Conservation (phyloP, 2,797 vertebrate species). For the Apogon talboti region DNA sequence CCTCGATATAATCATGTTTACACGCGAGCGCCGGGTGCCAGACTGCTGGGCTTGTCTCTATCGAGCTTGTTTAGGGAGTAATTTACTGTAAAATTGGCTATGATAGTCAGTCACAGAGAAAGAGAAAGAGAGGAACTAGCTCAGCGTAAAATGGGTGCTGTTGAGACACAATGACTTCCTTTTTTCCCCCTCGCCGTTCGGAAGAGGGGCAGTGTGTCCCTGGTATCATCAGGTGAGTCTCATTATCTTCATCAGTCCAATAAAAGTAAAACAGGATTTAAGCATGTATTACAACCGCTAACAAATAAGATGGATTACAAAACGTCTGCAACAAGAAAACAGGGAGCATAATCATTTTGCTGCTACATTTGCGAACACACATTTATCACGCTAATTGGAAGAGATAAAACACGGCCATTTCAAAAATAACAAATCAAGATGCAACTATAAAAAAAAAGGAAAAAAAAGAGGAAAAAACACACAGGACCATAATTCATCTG, state of each 20-base stretch:
- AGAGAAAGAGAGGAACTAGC: slow-evolving; percentile 44
- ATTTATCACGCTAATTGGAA: slow-evolving; percentile 58
- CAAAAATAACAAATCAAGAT: slow-evolving; percentile 45
- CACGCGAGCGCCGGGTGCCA: slow-evolving; percentile 72
- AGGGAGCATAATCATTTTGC: slow-evolving; percentile 46
- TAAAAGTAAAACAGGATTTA: slow-evolving; percentile 29
- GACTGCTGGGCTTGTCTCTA: slow-evolving; percentile 74
- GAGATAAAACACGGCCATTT: slow-evolving; percentile 46
- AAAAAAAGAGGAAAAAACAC: background rate
- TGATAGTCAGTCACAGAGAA: slow-evolving; percentile 74
- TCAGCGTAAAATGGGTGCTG: slow-evolving; percentile 58
- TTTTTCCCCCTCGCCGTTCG: slow-evolving; percentile 6
- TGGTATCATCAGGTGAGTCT: slow-evolving; percentile 20
- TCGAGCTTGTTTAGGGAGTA: slow-evolving; percentile 78
- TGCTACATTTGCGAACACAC: slow-evolving; percentile 38
- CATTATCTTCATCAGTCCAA: slow-evolving; percentile 45
- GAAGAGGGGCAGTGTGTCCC: background rate
- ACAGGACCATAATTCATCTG: slow-evolving; percentile 33
- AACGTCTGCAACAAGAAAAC: slow-evolving; percentile 15
- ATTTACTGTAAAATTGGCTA: slow-evolving; percentile 83
- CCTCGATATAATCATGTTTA: slow-evolving; percentile 83
- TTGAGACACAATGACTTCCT: slow-evolving; percentile 42
- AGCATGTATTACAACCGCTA: slow-evolving; percentile 5
- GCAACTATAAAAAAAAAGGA: slow-evolving; percentile 2
- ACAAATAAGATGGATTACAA: slow-evolving; percentile 46